Evolutionary conservation across 2,797 vertebrate genomes (phyloP), one percentile per base, ranked within the genome.

Genomic region (Synanceia verrucosa): DNA sequence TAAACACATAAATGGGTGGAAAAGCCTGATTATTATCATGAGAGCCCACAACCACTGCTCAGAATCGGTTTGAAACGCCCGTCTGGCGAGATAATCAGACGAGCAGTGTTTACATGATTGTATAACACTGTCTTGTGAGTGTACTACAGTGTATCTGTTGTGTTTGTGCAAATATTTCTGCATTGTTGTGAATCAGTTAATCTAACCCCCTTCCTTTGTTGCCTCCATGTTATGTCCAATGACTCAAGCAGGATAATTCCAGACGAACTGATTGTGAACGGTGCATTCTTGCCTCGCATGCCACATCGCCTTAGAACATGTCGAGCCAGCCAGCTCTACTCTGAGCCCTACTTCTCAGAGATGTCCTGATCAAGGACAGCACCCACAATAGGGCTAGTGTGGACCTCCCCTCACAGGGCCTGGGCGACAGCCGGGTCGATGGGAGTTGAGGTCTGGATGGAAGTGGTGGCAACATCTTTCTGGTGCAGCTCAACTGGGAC

Each of bases 371-470:
- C 55, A 46, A 37, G 79, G 83, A 71, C 81, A 81, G 76, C 69
- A 73, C 31, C 26, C 64, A 90, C 88, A 86, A 84, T 81, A 56
- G 72, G 70, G 53, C 64, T 8, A 72, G 39, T 86, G 86, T 88
- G 65, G 58, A 65, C 72, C 50, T 68, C 60, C 58, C 53, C 53
- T 70, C 1, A 18, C 52, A 1, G 6, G 47, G 73, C 65, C 69
- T 65, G 65, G 64, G 67, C 50, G 51, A 65, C 2, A 50, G 47
- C 48, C 5, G n/a, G 62, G 79, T 78, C 43, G 58, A 83, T 64
- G 70, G 67, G 47, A 70, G 62, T 65, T 69, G 65, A 78, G 52
- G 58, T 55, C 61, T 52, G 53, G 51, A 47, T 51, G 52, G 55
- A 41, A 34, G 66, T 24, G 4, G 58, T 44, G 7, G 62, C 51